Evolutionary conservation across 1,140 invertebrate genomes (phyloP).

Genomic region (Sinella curviseta): DNA sequence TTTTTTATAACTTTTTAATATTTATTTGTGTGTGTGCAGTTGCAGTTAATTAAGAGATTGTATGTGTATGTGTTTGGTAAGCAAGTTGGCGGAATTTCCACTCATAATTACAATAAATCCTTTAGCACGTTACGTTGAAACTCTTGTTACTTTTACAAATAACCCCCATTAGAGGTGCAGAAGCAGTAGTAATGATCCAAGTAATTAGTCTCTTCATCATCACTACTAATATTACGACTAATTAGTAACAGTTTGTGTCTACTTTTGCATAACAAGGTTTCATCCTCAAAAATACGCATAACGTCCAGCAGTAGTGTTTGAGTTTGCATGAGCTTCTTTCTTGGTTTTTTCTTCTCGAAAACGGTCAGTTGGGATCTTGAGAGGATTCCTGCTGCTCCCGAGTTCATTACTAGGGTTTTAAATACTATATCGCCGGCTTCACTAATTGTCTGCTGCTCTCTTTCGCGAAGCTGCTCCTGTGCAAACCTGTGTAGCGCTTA

Average conservation of each 20-base stretch:
- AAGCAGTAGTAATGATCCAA: neutral
- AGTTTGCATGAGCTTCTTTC: no score
- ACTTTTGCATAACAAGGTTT: neutral
- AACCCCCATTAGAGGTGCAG: no score
- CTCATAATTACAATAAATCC: neutral
- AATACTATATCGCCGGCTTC: neutral
- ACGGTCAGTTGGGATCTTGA: neutral
- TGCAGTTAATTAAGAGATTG: no score
- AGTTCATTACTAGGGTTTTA: neutral
- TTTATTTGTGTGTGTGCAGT: no score
- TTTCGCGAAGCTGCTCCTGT: neutral
- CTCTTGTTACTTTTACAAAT: no score
- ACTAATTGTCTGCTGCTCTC: neutral
- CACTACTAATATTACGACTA: neutral
- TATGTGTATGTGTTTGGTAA: no score
- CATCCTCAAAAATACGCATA: neutral
- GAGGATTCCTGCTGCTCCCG: neutral
- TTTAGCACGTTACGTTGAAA: neutral
- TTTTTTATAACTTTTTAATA: no score
- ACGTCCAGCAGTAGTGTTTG: no score
- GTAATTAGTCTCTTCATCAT: neutral
- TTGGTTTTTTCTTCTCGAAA: neutral
- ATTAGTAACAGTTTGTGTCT: constrained; percentile 9
- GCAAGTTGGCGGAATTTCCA: neutral
- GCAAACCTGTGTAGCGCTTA: no score